Evolutionary conservation across 2,113 vertebrate genomes (phyloP).

Genomic region (Microtus ochrogaster): DNA sequence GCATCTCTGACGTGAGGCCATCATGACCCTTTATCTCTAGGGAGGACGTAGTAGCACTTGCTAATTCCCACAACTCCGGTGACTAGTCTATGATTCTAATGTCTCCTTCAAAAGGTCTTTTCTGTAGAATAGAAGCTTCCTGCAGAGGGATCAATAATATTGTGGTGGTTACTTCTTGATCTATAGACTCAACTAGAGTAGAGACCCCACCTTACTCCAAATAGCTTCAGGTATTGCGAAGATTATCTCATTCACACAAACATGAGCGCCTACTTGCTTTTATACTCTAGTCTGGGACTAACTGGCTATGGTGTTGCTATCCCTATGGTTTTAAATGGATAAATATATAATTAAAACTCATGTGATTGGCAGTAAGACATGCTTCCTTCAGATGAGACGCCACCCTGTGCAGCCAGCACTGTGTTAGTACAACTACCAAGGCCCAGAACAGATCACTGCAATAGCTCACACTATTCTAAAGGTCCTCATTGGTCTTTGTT

Average conservation of each 20-base stretch:
- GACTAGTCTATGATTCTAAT: neutral
- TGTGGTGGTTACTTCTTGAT: neutral
- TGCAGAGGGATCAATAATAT: neutral
- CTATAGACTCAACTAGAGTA: neutral
- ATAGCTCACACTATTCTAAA: neutral
- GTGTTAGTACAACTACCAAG: neutral
- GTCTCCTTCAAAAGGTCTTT: neutral
- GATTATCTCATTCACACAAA: neutral
- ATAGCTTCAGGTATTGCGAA: neutral
- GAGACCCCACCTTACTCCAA: neutral
- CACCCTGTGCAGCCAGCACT: neutral
- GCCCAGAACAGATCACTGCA: neutral
- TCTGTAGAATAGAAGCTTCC: neutral
- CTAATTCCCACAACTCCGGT: neutral
- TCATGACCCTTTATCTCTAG: neutral
- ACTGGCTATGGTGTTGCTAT: neutral
- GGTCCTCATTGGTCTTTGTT: neutral
- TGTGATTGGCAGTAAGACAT: neutral
- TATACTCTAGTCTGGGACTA: neutral
- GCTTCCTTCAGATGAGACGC: slow-evolving; percentile 36
- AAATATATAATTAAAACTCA: neutral
- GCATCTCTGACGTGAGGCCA: neutral
- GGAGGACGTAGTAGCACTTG: neutral
- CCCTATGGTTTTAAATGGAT: slow-evolving; percentile 43
- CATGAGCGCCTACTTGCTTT: neutral